Evolutionary conservation across 2,113 vertebrate genomes (phyloP), one percentile per base, ranked within the genome.

Genomic region (Chionodraco myersi): DNA sequence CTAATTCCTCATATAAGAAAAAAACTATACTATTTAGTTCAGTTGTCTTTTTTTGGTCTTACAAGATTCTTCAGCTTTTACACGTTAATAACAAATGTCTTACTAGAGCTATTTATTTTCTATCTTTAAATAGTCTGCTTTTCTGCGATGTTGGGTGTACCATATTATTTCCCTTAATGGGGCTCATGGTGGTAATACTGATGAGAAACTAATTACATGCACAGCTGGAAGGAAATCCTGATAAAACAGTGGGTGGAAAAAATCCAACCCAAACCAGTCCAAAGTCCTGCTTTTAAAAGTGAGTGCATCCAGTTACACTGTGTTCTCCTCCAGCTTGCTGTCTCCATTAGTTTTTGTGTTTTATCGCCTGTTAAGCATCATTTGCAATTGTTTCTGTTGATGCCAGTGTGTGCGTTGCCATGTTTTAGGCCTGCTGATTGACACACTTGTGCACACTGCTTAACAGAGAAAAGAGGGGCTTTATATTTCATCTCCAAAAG

Each of bases 121-220:
- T 47, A 84, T 82, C 15, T 30, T 78, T 75, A 44, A 70, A 48
- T 78, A 71, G 87, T 85, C 80, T 36, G 14, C 26, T 15, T 60
- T 68, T 63, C 59, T 80, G 68, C 70, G 45, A 82, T 81, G 73
- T 57, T 75, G 61, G 36, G 30, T 84, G 83, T 75, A 68, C 59
- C 59, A 61, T 73, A 70, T 65, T 79, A 65, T 53, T 83, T 85
- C 75, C 71, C 52, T 80, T 89, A 89, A 88, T 86, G 72, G 82
- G 73, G 89, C 77, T 78, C 86, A 88, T 87, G 85, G 83, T 91
- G 89, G 65, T 89, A 75, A 84, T 62, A 49, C 86, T 86, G 89
- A 93, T 92, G 89, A 90, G 89, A 91, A 91, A 88, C 80, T 92
- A 89, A 92, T 93, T 90, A 88, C 85, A 86, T 66, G 85, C 91